A percentile compares a stretch with the other conserved stretches of the same genome.
Evolutionary conservation across 2,888 invertebrate genomes (phyloP).

Genomic region (Campopleginae sp.): DNA sequence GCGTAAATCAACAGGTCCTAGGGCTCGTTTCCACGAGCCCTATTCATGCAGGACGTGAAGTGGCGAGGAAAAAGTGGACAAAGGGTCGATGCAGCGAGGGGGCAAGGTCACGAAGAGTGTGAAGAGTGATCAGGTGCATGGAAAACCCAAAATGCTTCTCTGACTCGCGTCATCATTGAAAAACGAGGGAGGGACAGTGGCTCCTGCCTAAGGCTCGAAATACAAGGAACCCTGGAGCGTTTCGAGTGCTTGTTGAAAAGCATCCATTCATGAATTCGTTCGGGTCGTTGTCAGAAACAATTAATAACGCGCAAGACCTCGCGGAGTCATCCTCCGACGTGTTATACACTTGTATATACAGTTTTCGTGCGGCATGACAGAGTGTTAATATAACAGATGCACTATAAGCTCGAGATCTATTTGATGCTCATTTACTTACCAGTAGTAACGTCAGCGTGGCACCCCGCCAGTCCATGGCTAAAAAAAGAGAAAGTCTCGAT

Average conservation of each 20-base stretch:
- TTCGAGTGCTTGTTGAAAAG: slow-evolving; percentile 22
- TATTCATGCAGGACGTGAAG: neutral
- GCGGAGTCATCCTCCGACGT: neutral
- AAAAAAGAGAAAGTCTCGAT: slow-evolving; percentile 82
- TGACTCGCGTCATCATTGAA: slow-evolving; percentile 8
- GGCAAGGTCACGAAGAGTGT: slow-evolving; percentile 45
- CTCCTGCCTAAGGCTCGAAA: neutral
- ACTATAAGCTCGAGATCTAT: slow-evolving; percentile 37
- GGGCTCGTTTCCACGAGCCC: slow-evolving; percentile 17
- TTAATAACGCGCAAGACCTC: slow-evolving; percentile 54
- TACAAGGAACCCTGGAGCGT: slow-evolving; percentile 20
- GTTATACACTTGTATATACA: neutral
- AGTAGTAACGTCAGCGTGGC: slow-evolving; percentile 77
- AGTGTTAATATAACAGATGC: slow-evolving; percentile 46
- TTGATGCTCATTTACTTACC: slow-evolving; percentile 76
- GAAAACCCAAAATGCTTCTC: slow-evolving; percentile 38
- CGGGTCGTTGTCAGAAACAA: slow-evolving; percentile 55
- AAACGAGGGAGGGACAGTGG: slow-evolving; percentile 1
- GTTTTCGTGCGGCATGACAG: neutral
- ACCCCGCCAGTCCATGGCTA: slow-evolving; percentile 82
- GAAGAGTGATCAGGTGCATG: slow-evolving; percentile 19
- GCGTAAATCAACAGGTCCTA: neutral
- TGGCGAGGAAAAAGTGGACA: slow-evolving; percentile 30
- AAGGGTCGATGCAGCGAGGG: slow-evolving; percentile 25
- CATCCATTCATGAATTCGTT: slow-evolving; percentile 59